These are phyloP conservation scores for Corythornis cristatus DNA, from an alignment of 2,113 vertebrate species.

Conservation along the genomic window DNA sequence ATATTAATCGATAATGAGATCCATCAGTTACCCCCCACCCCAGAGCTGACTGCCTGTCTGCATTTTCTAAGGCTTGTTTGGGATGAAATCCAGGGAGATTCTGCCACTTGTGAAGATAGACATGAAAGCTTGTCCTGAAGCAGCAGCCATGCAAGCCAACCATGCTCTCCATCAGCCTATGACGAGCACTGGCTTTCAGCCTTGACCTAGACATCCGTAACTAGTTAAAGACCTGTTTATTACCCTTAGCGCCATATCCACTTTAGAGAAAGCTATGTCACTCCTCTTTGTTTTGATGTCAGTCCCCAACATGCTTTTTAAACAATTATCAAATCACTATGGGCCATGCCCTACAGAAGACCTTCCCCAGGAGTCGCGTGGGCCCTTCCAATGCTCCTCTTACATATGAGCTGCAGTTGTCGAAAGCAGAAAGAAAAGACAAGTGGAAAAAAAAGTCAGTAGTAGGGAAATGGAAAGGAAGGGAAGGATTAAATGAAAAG, in stretches of 20 bases:
- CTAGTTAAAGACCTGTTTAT: background rate
- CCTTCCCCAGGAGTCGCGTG: background rate
- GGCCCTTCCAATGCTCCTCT: background rate
- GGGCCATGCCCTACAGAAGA: background rate
- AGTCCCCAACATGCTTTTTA: background rate
- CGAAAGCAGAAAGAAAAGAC: conserved; percentile 3
- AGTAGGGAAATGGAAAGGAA: conserved; percentile 59
- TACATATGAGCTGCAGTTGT: conserved; percentile 1
- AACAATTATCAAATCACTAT: background rate
- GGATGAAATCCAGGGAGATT: background rate
- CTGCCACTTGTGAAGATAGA: background rate
- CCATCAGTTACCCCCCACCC: background rate
- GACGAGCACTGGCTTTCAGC: background rate
- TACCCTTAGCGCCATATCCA: background rate
- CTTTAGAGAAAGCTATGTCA: background rate
- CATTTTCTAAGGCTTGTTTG: background rate
- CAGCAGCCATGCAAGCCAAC: background rate
- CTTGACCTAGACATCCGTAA: background rate
- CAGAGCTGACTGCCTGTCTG: background rate
- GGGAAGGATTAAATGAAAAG: conserved; percentile 66
- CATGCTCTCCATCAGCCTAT: background rate
- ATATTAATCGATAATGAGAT: conserved; percentile 1
- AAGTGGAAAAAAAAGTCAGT: background rate
- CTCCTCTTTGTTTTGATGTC: background rate
- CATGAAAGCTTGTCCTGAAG: background rate